Evolutionary conservation across 53 echinoderm and acorn worm genomes (phyloP).

Genomic region (Mesocentrotus franciscanus): DNA sequence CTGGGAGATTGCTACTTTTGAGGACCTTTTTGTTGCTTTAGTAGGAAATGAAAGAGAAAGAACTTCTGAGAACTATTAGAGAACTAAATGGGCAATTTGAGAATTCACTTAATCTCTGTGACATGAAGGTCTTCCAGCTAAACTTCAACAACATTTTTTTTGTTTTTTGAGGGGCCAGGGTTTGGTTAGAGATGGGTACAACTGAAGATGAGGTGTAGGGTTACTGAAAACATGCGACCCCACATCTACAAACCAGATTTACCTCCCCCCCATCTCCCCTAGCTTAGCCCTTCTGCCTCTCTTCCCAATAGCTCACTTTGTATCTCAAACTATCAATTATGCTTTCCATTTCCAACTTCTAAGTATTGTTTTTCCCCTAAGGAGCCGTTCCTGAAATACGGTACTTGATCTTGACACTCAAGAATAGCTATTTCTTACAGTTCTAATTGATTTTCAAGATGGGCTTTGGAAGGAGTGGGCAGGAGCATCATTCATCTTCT

Average conservation of each 20-base stretch:
- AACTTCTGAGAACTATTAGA: constrained; percentile 4
- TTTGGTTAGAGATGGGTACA: not conserved
- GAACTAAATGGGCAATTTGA: constrained; percentile 10
- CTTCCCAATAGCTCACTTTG: not conserved
- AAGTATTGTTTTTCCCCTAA: constrained; percentile 2
- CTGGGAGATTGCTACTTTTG: not conserved
- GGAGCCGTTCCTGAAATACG: not conserved
- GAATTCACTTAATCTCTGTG: not conserved
- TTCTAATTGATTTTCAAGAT: constrained; percentile 25
- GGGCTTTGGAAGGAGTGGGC: not conserved
- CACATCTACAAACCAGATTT: not conserved
- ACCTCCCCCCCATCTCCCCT: not conserved
- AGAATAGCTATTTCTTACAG: not conserved
- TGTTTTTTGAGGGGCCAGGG: not conserved
- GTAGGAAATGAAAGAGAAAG: constrained; percentile 12
- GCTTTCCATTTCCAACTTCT: not conserved
- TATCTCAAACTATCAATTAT: not conserved
- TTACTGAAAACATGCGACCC: not conserved
- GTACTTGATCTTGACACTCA: not conserved
- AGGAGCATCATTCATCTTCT: not conserved
- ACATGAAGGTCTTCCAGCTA: not conserved
- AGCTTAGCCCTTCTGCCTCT: not conserved
- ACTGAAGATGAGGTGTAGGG: not conserved
- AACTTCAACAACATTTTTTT: not conserved
- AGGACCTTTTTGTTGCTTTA: not conserved